Conservation (phyloP, 2,797 vertebrate genomes). For the Crocodylus rhombifer region DNA sequence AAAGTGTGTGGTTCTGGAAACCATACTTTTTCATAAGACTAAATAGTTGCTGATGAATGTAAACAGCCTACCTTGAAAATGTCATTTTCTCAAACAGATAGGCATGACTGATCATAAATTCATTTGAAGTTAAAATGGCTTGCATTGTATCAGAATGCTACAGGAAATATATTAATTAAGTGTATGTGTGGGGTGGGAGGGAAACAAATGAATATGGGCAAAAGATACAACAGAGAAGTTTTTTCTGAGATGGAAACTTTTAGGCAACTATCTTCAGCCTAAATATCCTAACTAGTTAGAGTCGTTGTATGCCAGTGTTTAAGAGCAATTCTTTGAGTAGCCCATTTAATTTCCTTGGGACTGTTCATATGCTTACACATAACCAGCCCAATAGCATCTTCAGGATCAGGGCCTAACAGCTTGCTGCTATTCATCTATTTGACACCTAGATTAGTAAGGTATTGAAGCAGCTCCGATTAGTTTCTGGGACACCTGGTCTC, state of each 20-base stretch:
- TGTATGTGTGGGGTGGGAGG: not conserved
- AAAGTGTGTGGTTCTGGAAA: slow-evolving; percentile 3
- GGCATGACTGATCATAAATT: not conserved
- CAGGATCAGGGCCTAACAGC: not conserved
- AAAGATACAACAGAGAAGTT: not conserved
- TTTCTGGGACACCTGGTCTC: not conserved
- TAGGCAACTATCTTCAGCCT: not conserved
- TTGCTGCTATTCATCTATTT: not conserved
- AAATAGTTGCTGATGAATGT: not conserved
- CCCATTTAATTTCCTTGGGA: not conserved
- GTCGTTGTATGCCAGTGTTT: not conserved
- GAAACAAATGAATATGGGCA: slow-evolving; percentile 6
- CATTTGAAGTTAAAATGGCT: slow-evolving; percentile 4
- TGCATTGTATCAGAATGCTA: not conserved
- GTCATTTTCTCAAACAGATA: not conserved
- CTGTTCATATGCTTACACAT: not conserved
- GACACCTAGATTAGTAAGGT: not conserved
- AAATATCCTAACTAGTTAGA: not conserved
- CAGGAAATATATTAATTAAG: slow-evolving; percentile 16
- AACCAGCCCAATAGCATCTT: no score
- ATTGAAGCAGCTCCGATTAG: not conserved
- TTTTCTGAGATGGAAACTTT: not conserved
- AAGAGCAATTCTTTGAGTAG: not conserved
- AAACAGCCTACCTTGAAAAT: not conserved
- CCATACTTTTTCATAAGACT: not conserved